Percentiles rank a stretch among this genome's conserved stretches.
Conservation (phyloP, 1,140 invertebrate genomes). For the Drosophila kikkawai region DNA sequence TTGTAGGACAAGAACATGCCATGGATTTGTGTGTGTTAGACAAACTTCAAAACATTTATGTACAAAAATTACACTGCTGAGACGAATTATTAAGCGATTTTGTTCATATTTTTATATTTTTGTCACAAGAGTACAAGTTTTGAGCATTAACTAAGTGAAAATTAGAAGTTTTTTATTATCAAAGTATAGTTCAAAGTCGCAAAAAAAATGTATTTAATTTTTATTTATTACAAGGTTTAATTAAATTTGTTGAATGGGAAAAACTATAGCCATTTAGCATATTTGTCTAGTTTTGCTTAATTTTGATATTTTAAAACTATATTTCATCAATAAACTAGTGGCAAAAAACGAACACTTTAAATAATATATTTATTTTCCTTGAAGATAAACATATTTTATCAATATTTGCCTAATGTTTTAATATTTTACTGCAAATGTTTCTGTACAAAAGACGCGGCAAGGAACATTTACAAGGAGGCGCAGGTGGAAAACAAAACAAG, state of each 20-base stretch:
- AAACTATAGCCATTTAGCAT: too few species aligned
- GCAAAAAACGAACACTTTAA: background rate
- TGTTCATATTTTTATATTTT: background rate
- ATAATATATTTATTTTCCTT: background rate
- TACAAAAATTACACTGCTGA: conserved; percentile 27
- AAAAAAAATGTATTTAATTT: too few species aligned
- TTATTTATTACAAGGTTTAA: too few species aligned
- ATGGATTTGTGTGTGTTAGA: conserved; percentile 46
- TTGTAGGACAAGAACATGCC: conserved; percentile 65
- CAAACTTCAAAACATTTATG: conserved; percentile 54
- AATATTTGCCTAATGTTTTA: background rate
- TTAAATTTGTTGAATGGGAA: too few species aligned
- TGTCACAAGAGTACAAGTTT: background rate
- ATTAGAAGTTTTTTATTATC: too few species aligned
- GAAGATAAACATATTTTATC: too few species aligned
- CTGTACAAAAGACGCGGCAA: conserved; percentile 39
- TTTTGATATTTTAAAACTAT: background rate
- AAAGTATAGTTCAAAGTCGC: too few species aligned
- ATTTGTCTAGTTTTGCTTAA: background rate
- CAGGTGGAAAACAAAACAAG: conserved; percentile 26
- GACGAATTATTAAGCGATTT: conserved; percentile 8
- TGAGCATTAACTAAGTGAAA: background rate
- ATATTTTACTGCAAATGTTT: background rate
- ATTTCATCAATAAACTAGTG: background rate
- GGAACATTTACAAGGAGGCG: conserved; percentile 34